Evolutionary conservation across 2,113 vertebrate species (phyloP).

Genomic region (Grammomys surdaster): DNA sequence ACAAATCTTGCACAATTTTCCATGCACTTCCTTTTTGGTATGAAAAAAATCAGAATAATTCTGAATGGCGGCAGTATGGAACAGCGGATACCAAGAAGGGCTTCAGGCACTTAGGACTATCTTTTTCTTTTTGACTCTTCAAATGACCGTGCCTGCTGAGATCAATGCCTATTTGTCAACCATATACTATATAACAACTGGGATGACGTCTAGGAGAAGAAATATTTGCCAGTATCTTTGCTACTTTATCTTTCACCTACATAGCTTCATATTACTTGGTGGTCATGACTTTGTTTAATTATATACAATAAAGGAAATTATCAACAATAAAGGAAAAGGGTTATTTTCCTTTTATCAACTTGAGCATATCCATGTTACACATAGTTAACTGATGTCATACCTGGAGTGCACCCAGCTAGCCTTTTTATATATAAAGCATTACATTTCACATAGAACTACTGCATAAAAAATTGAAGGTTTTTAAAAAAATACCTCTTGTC

Average conservation of each 20-base stretch:
- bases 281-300: conserved; percentile 22
- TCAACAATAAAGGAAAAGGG: not conserved
- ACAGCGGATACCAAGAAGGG: not conserved
- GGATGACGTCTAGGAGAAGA: conserved; percentile 31
- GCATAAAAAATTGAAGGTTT: conserved; percentile 49
- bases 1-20: conserved; percentile 13
- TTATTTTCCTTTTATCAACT: conserved; percentile 8
- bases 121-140: not conserved
- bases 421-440: conserved; percentile 30
- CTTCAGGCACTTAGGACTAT: not conserved
- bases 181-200: not conserved
- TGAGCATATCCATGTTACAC: not conserved
- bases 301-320: not conserved
- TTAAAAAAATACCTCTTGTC: not conserved
- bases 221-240: not conserved
- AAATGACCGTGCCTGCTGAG: not conserved
- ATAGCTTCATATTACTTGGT: not conserved
- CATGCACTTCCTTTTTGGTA: not conserved
- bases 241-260: conserved; percentile 9
- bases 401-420: not conserved
- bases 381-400: not conserved
- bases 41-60: not conserved
- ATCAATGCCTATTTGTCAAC: not conserved
- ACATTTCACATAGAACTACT: not conserved
- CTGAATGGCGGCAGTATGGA: not conserved